These are phyloP conservation scores for Trisateles emortualis DNA, from an alignment of 2,888 invertebrate species.

Conservation along the genomic window DNA sequence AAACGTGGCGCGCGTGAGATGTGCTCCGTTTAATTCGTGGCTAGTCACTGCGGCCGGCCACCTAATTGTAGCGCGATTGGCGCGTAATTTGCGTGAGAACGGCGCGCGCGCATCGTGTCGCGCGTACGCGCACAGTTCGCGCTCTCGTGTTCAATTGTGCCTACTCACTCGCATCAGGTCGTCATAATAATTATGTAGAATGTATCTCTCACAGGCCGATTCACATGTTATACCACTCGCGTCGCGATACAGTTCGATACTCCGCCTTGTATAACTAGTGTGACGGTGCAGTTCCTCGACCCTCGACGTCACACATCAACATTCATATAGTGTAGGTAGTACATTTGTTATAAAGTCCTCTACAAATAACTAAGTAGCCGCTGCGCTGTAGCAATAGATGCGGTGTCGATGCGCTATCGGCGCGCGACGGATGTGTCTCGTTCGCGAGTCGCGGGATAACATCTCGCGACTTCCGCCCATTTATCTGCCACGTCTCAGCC, in stretches of 20 bases:
- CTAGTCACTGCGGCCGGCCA: conserved; percentile 26
- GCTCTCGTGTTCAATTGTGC: background rate
- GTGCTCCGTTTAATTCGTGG: conserved; percentile 33
- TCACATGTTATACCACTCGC: too few species aligned
- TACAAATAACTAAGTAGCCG: too few species aligned
- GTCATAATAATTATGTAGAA: too few species aligned
- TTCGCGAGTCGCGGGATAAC: conserved; percentile 49
- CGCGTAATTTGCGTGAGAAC: conserved; percentile 57
- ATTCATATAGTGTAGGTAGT: too few species aligned
- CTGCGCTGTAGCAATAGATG: conserved; percentile 7
- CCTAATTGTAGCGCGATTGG: conserved; percentile 37
- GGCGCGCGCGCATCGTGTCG: conserved; percentile 15
- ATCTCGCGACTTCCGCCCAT: conserved; percentile 63
- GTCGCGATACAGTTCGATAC: too few species aligned
- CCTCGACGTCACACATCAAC: too few species aligned
- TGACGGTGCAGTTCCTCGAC: too few species aligned
- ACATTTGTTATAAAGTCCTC: too few species aligned
- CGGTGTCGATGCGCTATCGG: conserved; percentile 45
- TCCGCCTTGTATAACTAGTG: too few species aligned
- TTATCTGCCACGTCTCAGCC: conserved; percentile 54
- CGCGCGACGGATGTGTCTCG: conserved; percentile 52
- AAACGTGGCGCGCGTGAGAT: background rate
- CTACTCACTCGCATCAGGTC: too few species aligned
- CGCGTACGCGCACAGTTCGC: conserved; percentile 6
- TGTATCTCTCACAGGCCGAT: too few species aligned